Percentiles rank a stretch among this genome's conserved stretches.
Evolutionary conservation across 2,888 invertebrate genomes (phyloP).

Genomic region (Drosophila pseudotalamancana): DNA sequence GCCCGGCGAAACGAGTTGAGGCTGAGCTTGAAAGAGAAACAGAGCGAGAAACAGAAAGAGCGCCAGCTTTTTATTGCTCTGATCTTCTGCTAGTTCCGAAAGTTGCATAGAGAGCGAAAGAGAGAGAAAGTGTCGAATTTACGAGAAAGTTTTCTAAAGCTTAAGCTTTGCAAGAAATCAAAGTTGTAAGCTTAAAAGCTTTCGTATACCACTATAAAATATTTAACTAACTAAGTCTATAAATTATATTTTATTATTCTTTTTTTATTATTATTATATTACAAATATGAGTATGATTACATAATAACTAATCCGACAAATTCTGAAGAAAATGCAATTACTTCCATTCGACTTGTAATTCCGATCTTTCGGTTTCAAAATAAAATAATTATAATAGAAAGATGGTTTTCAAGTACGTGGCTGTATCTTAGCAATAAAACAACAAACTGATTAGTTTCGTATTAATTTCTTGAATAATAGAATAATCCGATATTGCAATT

Average conservation of each 20-base stretch:
- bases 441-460: conserved; percentile 10
- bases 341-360: too few species aligned
- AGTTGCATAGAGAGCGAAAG: not conserved
- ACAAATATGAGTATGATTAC: too few species aligned
- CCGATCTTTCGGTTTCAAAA: too few species aligned
- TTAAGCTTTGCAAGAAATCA: not conserved
- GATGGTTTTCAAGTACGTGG: too few species aligned
- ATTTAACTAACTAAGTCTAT: not conserved
- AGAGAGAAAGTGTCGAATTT: conserved; percentile 3
- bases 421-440: not conserved
- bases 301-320: too few species aligned
- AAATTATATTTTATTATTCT: too few species aligned
- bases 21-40: conserved; percentile 38
- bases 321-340: too few species aligned
- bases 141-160: not conserved
- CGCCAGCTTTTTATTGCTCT: conserved; percentile 16
- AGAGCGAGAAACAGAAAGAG: not conserved
- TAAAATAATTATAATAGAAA: not conserved
- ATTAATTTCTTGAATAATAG: conserved; percentile 35
- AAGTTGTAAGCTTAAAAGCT: not conserved
- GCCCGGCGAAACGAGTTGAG: conserved; percentile 56
- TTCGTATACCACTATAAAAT: not conserved
- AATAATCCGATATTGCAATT: conserved; percentile 11
- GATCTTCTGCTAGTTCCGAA: conserved; percentile 21
- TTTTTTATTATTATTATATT: too few species aligned